These are phyloP conservation scores for Holotrichia oblita DNA, from an alignment of 1,140 invertebrate species.

Conservation along the genomic window DNA sequence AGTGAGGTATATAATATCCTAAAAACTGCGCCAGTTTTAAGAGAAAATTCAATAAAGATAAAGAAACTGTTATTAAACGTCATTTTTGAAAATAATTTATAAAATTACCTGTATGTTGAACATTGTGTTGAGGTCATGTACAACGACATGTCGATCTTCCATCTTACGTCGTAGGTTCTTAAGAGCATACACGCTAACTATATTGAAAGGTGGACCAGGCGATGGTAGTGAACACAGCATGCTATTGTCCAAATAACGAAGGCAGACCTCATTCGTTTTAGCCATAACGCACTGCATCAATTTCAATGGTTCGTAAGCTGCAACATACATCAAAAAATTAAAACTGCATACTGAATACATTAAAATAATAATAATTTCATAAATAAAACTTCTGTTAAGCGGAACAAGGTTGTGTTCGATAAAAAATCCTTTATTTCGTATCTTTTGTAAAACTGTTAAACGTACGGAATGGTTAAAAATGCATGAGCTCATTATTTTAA, in stretches of 20 bases:
- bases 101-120: constrained; percentile 73
- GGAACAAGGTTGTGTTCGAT: too few species aligned
- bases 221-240: constrained; percentile 65
- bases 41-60: too few species aligned
- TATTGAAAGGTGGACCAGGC: constrained; percentile 62
- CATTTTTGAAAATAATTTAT: too few species aligned
- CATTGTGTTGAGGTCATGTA: constrained; percentile 75
- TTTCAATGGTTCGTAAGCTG: constrained; percentile 75
- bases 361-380: too few species aligned
- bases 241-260: constrained; percentile 72
- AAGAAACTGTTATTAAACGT: too few species aligned
- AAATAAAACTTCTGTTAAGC: too few species aligned
- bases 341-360: neutral
- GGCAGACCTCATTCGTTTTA: constrained; percentile 75
- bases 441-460: too few species aligned
- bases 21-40: too few species aligned
- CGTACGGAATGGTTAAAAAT: too few species aligned
- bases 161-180: constrained; percentile 84
- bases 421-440: too few species aligned
- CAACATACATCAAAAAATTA: constrained; percentile 55
- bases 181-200: constrained; percentile 70
- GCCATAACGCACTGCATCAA: constrained; percentile 77
- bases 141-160: constrained; percentile 86
- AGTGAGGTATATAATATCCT: neutral
- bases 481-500: too few species aligned